These are phyloP conservation scores for Myotis findleyi DNA, from an alignment of 2,797 vertebrate species.

Conservation along the genomic window DNA sequence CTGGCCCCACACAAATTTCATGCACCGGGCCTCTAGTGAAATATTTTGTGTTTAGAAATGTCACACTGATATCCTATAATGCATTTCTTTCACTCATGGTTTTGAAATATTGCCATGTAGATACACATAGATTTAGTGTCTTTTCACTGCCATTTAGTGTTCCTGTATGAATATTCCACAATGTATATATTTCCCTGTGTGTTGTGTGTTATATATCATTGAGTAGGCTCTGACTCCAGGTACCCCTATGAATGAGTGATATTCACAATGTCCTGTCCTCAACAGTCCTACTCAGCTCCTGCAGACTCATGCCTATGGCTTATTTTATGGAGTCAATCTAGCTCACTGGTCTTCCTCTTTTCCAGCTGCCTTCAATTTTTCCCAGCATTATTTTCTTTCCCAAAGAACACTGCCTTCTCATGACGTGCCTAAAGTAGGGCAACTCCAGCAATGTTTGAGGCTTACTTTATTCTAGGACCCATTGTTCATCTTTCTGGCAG, in stretches of 20 bases:
- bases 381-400: background rate
- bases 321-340: background rate
- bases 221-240: background rate
- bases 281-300: background rate
- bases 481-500: background rate
- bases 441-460: background rate
- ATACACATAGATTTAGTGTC: background rate
- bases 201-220: background rate
- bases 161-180: background rate
- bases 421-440: background rate
- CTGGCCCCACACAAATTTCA: too few species aligned
- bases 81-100: constrained; percentile 45
- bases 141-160: background rate
- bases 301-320: background rate
- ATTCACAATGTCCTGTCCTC: background rate
- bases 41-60: constrained; percentile 49
- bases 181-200: background rate
- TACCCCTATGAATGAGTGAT: background rate
- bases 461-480: background rate
- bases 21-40: too few species aligned
- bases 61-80: constrained; percentile 28
- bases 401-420: background rate
- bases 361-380: background rate
- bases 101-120: constrained; percentile 5
- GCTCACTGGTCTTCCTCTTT: background rate